Base-by-base conservation (phyloP, 2,113 vertebrate species). In the Tympanuchus pallidicinctus region DNA sequence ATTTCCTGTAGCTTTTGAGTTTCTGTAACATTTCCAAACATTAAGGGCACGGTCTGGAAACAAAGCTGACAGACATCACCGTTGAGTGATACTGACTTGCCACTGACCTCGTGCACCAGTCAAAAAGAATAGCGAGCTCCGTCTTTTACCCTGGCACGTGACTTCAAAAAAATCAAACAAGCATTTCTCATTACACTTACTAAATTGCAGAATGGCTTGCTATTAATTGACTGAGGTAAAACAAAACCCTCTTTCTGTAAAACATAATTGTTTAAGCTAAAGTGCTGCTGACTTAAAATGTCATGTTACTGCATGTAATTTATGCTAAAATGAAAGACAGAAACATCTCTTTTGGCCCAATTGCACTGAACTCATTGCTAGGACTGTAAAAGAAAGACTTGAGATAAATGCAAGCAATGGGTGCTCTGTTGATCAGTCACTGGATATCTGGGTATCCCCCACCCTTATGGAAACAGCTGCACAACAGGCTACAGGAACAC, bases 211-310 rank as follows among this genome's bases (percentile, higher is more conserved):
- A 84, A 84, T 43, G 38, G 79, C 60, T n/a, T 94, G 52, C 78
- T 96, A 95, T 96, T 97, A 95, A 96, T 96, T 94, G 89, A 91
- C 86, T 87, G 66, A 94, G 79, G 92, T 96, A 95, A 96, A 95
- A 89, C 88, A 96, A 96, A 96, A 73, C 36, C 43, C 59, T 89
- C 34, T 93, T 82, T 43, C 76, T 80, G 82, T 89, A 92, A 95
- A 96, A 87, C 66, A 78, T 54, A 90, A 96, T 96, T 96, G 92
- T 94, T 97, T 94, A 91, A 96, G 47, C 75, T 88, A 93, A 97
- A 96, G 88, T 94, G 94, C 94, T 92, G 91, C 96, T 95, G 91
- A 84, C 73, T 94, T 93, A 80, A 82, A 94, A 95, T 91, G 90
- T 86, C 67, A 74, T 82, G 86, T 94, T 95, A 92, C 43, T 89